A percentile compares a stretch with the other conserved stretches of the same genome.
These are phyloP conservation scores for Agrilus mali DNA, from an alignment of 2,888 invertebrate genomes.

Conservation along the genomic window DNA sequence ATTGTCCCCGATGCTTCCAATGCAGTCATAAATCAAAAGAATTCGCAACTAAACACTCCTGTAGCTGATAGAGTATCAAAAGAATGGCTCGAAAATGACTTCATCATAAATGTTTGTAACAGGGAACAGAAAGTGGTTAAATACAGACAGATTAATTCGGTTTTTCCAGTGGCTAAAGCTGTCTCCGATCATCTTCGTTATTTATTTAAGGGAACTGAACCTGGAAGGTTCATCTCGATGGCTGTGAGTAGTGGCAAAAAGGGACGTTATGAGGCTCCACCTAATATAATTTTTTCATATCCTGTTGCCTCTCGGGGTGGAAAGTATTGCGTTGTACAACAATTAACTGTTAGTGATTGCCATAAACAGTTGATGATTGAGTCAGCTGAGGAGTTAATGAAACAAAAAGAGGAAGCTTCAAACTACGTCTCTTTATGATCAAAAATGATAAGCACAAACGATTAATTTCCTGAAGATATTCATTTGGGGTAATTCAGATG, in stretches of 20 bases:
- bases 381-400: too few relatives aligned
- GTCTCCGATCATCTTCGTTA: slow-evolving; percentile 90
- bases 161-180: slow-evolving; percentile 93
- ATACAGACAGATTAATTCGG: slow-evolving; percentile 88
- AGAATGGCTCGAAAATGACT: slow-evolving; percentile 60
- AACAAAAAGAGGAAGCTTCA: too few relatives aligned
- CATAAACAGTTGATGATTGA: too few relatives aligned
- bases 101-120: slow-evolving; percentile 81
- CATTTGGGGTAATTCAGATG: too few relatives aligned
- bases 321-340: too few relatives aligned
- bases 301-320: slow-evolving; percentile 68
- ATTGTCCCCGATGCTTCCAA: slow-evolving; percentile 83
- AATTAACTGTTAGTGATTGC: too few relatives aligned
- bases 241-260: slow-evolving; percentile 68
- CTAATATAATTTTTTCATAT: slow-evolving; percentile 82
- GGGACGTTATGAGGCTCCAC: slow-evolving; percentile 78
- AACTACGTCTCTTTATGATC: too few relatives aligned
- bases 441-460: too few relatives aligned
- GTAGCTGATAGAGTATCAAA: slow-evolving; percentile 61
- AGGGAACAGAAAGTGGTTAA: slow-evolving; percentile 90
- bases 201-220: slow-evolving; percentile 75
- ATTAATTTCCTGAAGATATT: too few relatives aligned
- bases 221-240: slow-evolving; percentile 75
- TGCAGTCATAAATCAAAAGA: slow-evolving; percentile 42
- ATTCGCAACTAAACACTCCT: slow-evolving; percentile 43